phyloP scores from a whole-genome alignment of 2,888 invertebrate species.

The Sphaerophoria rueppellii region DNA sequence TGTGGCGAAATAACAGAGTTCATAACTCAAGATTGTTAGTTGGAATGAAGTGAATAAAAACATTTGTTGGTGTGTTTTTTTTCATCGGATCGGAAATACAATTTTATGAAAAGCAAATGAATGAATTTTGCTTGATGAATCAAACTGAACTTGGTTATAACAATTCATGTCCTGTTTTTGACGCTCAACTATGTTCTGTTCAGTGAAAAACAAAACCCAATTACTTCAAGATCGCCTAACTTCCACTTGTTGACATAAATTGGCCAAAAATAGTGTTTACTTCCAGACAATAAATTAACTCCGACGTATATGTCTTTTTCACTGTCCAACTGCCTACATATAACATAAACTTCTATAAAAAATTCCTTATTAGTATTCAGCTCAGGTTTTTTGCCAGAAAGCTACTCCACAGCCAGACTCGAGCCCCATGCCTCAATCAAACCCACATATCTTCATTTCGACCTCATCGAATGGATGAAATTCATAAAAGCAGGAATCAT shows the following conservation, averaged over 20 bases:
- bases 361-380: conserved; percentile 56
- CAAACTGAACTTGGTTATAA: no score
- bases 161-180: no score
- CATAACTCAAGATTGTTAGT: conserved; percentile 16
- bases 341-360: neutral
- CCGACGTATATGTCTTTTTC: neutral
- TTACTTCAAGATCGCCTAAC: no score
- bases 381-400: conserved; percentile 25
- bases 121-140: no score
- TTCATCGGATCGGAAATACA: neutral
- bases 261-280: neutral
- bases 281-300: neutral
- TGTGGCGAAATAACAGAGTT: conserved; percentile 12
- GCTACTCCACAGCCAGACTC: conserved; percentile 20
- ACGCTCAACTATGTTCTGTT: no score
- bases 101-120: no score
- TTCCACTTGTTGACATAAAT: conserved; percentile 7
- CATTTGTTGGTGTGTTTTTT: neutral
- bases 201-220: no score
- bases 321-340: conserved; percentile 7
- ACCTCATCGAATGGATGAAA: conserved; percentile 6
- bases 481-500: conserved; percentile 10
- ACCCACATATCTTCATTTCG: conserved; percentile 29
- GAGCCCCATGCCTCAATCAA: neutral
- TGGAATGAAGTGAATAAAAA: neutral